Conservation (phyloP, 2,797 vertebrate genomes). For the Loris lydekkerianus region DNA sequence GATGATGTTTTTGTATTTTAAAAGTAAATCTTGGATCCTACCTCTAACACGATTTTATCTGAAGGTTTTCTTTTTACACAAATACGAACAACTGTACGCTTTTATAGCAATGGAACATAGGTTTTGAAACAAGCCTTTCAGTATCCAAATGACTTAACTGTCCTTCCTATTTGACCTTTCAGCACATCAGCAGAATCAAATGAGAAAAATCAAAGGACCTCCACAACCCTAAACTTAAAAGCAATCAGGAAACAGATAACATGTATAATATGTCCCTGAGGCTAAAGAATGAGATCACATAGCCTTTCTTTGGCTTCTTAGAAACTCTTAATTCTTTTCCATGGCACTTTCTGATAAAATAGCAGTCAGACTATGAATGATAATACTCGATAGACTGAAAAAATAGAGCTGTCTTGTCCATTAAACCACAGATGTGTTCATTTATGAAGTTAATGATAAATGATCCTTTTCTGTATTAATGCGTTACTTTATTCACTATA, state of each 20-base stretch:
- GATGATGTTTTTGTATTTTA: neutral
- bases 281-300: conserved; percentile 67
- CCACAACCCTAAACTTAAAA: conserved; percentile 69
- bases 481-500: conserved; percentile 68
- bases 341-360: conserved; percentile 58
- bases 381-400: neutral
- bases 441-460: conserved; percentile 67
- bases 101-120: neutral
- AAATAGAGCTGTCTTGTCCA: conserved; percentile 34
- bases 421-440: conserved; percentile 56
- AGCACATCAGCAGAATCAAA: conserved; percentile 57
- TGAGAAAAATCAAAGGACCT: conserved; percentile 68
- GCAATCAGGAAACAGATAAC: conserved; percentile 71
- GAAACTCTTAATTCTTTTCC: conserved; percentile 61
- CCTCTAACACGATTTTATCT: neutral
- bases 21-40: conserved; percentile 24
- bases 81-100: neutral
- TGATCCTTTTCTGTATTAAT: conserved; percentile 55
- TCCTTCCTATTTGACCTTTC: conserved; percentile 73
- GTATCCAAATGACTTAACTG: conserved; percentile 59
- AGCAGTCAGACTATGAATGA: conserved; percentile 43
- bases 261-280: conserved; percentile 68
- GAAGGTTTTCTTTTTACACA: conserved; percentile 2
- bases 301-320: conserved; percentile 58
- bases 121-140: conserved; percentile 69